phyloP scores from a whole-genome alignment of 2,113 vertebrate genomes.

The Cichladusa arquata region DNA sequence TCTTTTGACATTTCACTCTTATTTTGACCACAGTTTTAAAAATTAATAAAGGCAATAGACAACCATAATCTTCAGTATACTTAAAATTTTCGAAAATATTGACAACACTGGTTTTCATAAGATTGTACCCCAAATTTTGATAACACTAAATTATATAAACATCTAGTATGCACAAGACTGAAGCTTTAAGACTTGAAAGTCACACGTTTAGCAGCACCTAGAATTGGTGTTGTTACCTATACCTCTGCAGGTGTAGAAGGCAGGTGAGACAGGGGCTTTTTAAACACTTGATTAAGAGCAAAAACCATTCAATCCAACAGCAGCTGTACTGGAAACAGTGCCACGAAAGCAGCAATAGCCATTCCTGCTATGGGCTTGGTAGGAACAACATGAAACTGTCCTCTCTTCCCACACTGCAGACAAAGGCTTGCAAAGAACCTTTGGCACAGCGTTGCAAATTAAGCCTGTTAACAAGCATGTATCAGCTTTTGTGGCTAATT shows the following conservation, averaged over 20 bases:
- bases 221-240: accelerated
- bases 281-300: not conserved
- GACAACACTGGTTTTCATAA: not conserved
- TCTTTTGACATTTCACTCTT: not conserved
- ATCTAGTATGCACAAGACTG: not conserved
- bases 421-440: not conserved
- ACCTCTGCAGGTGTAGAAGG: accelerated
- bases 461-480: constrained; percentile 24
- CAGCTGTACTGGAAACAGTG: not conserved
- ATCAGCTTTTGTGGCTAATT: constrained; percentile 28
- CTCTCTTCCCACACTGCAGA: not conserved
- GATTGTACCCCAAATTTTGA: not conserved
- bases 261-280: not conserved
- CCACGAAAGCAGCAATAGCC: not conserved
- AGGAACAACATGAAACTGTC: not conserved
- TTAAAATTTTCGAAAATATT: not conserved
- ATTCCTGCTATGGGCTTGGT: not conserved
- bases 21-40: not conserved
- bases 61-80: not conserved
- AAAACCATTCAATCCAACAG: not conserved
- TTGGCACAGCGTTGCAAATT: constrained; percentile 5
- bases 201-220: accelerated
- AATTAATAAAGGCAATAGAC: not conserved
- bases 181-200: not conserved
- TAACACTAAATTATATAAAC: not conserved